These are phyloP conservation scores for Drosophila tani DNA, from an alignment of 1,140 invertebrate species.

Conservation along the genomic window DNA sequence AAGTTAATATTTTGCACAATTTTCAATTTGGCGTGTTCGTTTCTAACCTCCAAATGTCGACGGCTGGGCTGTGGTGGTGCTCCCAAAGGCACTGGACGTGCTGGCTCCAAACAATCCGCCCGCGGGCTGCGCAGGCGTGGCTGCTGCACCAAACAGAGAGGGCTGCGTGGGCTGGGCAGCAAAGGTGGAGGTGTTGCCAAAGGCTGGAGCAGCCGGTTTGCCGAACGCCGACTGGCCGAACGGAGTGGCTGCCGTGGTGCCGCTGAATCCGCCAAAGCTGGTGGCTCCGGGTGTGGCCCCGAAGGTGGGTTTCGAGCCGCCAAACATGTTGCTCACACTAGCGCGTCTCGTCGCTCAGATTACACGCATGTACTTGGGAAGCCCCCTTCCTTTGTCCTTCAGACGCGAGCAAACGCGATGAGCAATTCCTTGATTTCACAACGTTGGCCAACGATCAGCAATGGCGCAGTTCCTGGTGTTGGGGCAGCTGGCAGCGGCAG, in stretches of 20 bases:
- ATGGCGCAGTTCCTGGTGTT: neutral
- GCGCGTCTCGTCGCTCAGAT: conserved; percentile 8
- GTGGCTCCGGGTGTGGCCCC: conserved; percentile 64
- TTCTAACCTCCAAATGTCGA: conserved; percentile 85
- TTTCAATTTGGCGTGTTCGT: conserved; percentile 25
- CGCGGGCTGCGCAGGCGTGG: conserved; percentile 78
- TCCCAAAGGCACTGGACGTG: conserved; percentile 85
- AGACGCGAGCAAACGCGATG: conserved; percentile 1
- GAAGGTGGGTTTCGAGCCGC: conserved; percentile 80
- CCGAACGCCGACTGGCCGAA: conserved; percentile 80
- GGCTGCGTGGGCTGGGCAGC: conserved; percentile 74
- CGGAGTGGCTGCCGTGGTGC: conserved; percentile 63
- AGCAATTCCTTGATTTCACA: conserved; percentile 39
- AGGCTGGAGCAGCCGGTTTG: conserved; percentile 81
- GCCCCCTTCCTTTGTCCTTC: conserved; percentile 23
- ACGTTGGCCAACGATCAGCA: conserved; percentile 13
- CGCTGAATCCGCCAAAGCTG: conserved; percentile 74
- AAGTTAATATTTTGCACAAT: neutral
- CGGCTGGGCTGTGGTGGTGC: conserved; percentile 84
- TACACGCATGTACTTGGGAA: conserved; percentile 10
- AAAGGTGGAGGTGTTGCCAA: conserved; percentile 78
- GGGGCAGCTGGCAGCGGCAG: conserved; percentile 3
- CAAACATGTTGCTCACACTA: conserved; percentile 71
- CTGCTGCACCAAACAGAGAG: conserved; percentile 85
- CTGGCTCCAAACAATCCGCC: conserved; percentile 85